Evolutionary conservation across 30 jellyfish, hydroid and myxozoan genomes (phyloP).

Genomic region (Mastigias papua): DNA sequence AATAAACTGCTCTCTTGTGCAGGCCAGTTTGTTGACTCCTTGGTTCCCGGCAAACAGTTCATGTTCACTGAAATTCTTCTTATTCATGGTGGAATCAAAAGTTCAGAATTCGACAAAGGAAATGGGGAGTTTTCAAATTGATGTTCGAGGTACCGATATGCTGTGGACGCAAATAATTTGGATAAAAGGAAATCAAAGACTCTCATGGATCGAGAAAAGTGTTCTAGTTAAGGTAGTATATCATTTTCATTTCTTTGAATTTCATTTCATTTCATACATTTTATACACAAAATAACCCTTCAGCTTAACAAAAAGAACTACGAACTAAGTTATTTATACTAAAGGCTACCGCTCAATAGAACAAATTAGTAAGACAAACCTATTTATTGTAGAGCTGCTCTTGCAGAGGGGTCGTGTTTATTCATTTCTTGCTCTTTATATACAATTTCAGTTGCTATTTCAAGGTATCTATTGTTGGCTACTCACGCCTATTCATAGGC

Average conservation of each 20-base stretch:
- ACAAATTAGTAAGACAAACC: no score
- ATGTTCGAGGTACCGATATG: conserved; percentile 55
- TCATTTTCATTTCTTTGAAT: background rate
- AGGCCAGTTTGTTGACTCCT: conserved; percentile 65
- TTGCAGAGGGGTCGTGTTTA: no score
- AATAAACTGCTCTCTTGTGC: background rate
- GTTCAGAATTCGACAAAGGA: conserved; percentile 7
- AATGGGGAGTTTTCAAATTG: conserved; percentile 70
- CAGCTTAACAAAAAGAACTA: no score
- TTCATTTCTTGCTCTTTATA: no score
- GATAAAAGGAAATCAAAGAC: conserved; percentile 60
- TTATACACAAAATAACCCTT: no score
- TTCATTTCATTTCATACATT: no score
- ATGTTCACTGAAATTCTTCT: conserved; percentile 29
- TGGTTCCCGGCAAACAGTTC: conserved; percentile 65
- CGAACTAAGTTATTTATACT: no score
- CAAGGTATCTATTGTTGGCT: no score
- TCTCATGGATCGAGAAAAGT: conserved; percentile 24
- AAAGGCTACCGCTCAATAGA: no score
- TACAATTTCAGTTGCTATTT: no score
- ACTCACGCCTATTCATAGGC: no score
- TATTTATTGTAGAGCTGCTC: no score
- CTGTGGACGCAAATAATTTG: conserved; percentile 45
- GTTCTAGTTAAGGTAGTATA: conserved; percentile 25
- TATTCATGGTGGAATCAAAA: conserved; percentile 49